phyloP scores from a whole-genome alignment of 2,888 invertebrate genomes.

The Melipona beecheii region DNA sequence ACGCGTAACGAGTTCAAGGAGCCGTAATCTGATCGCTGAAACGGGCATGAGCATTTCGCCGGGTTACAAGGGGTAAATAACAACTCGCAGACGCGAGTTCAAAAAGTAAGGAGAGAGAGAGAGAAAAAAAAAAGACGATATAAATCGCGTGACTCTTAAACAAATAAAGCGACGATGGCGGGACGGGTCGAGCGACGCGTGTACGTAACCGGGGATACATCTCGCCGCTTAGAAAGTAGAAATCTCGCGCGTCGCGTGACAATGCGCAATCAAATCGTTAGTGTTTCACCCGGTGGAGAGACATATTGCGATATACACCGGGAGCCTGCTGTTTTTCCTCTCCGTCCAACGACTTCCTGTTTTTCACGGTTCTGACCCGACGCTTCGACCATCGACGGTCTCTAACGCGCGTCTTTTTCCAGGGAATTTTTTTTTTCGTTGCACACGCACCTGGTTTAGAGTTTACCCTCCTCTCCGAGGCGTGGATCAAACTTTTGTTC shows the following conservation, averaged over 20 bases:
- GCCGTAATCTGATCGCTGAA: constrained; percentile 56
- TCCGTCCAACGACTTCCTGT: constrained; percentile 40
- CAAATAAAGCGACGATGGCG: constrained; percentile 42
- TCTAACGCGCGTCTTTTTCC: constrained; percentile 34
- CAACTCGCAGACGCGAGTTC: constrained; percentile 12
- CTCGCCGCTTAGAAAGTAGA: constrained; percentile 56
- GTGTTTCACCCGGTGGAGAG: constrained; percentile 29
- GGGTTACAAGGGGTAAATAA: constrained; percentile 15
- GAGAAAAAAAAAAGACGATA: constrained; percentile 7
- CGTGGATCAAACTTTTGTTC: too few relatives aligned
- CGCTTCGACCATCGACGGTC: constrained; percentile 19
- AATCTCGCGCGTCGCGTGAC: constrained; percentile 59
- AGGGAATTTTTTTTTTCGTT: too few relatives aligned
- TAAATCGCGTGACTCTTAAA: constrained; percentile 41
- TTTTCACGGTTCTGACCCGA: constrained; percentile 46
- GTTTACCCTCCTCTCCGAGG: too few relatives aligned
- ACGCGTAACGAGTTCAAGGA: constrained; percentile 60
- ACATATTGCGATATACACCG: constrained; percentile 32
- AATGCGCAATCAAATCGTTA: constrained; percentile 61
- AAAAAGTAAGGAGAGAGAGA: background rate
- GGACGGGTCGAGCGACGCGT: background rate
- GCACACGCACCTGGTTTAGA: too few relatives aligned
- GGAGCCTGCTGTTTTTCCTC: constrained; percentile 22
- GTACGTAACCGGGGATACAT: constrained; percentile 31
- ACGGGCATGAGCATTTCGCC: constrained; percentile 33